These are phyloP conservation scores for Saguinus oedipus DNA, from an alignment of 2,797 vertebrate genomes.

Conservation along the genomic window DNA sequence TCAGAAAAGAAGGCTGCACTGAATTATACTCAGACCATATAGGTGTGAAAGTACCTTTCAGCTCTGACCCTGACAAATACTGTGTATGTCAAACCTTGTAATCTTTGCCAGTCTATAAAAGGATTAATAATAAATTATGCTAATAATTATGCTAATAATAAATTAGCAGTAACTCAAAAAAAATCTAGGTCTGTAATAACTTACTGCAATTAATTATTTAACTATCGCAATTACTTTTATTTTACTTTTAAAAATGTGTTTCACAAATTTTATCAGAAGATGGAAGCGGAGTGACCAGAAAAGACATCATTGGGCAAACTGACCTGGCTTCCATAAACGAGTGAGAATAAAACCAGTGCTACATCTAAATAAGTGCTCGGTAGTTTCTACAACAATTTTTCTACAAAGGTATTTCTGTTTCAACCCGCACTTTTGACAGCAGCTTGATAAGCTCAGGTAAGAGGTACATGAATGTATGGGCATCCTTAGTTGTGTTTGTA, in stretches of 20 bases:
- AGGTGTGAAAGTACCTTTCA: background rate
- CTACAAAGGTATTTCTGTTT: background rate
- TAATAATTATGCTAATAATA: background rate
- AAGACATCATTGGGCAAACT: background rate
- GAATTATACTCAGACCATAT: background rate
- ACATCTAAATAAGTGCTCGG: background rate
- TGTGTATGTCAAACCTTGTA: background rate
- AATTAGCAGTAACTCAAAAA: background rate
- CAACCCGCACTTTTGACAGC: background rate
- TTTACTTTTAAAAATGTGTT: background rate
- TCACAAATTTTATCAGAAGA: conserved; percentile 9
- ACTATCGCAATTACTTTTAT: background rate
- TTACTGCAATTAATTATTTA: background rate
- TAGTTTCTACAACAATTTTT: background rate
- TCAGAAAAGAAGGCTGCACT: background rate
- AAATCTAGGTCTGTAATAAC: background rate
- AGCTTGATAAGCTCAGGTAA: background rate
- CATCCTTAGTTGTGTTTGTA: background rate
- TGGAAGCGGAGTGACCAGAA: background rate
- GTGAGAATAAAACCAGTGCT: background rate
- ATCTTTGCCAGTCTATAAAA: background rate
- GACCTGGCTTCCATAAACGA: background rate
- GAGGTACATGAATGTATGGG: background rate
- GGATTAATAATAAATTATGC: background rate
- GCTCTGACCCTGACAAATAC: background rate